A percentile compares a stretch with the other conserved stretches of the same genome.
These are phyloP conservation scores for Dermochelys coriacea DNA, from an alignment of 2,797 vertebrate genomes.

Conservation along the genomic window DNA sequence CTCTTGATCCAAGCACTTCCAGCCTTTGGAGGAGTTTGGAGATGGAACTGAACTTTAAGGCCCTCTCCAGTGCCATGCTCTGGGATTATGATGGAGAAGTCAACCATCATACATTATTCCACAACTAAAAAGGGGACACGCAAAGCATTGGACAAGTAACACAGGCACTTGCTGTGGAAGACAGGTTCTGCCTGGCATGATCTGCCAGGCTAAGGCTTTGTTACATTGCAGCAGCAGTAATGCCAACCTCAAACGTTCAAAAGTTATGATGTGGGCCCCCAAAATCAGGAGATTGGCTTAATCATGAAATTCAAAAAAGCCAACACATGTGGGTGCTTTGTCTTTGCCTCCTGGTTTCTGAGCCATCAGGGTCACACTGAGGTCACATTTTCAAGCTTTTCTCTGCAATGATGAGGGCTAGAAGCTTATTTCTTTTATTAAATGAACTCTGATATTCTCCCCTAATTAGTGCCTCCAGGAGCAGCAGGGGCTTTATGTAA, in stretches of 20 bases:
- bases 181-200: background rate
- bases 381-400: rapidly evolving
- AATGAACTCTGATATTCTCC: background rate
- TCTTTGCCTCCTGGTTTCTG: background rate
- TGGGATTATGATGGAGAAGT: too few species aligned
- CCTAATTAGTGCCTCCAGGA: background rate
- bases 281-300: background rate
- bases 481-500: background rate
- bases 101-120: too few species aligned
- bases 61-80: too few species aligned
- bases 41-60: too few species aligned
- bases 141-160: too few species aligned
- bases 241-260: background rate
- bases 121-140: too few species aligned
- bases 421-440: background rate
- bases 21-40: too few species aligned
- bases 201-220: background rate
- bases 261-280: background rate
- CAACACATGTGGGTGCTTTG: background rate
- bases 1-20: too few species aligned
- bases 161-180: background rate
- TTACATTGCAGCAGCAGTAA: background rate
- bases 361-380: background rate
- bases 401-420: rapidly evolving
- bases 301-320: background rate